Conservation (phyloP, 2,113 vertebrate genomes). For the Maccullochella peelii region DNA sequence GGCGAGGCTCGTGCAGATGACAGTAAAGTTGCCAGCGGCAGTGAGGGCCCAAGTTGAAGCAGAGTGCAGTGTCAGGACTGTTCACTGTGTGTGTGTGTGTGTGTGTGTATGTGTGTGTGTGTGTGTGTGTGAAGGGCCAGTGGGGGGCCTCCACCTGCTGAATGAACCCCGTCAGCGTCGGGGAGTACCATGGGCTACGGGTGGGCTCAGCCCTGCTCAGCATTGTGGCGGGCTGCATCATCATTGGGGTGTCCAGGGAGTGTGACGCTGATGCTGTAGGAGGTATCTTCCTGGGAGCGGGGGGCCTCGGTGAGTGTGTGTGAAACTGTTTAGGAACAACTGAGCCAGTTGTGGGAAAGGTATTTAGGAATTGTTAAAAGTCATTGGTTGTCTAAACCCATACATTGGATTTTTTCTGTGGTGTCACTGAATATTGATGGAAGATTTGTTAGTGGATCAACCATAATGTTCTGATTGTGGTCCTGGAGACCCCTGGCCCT, state of each 20-base stretch:
- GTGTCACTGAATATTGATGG: neutral
- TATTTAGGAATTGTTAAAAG: neutral
- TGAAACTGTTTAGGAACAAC: neutral
- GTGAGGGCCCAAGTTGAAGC: slow-evolving; percentile 27
- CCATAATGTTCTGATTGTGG: neutral
- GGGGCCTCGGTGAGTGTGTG: slow-evolving; percentile 86
- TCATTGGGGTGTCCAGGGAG: slow-evolving; percentile 88
- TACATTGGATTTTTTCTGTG: neutral
- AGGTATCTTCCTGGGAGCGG: slow-evolving; percentile 89
- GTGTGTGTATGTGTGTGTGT: slow-evolving; percentile 8
- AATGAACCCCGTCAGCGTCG: slow-evolving; percentile 85
- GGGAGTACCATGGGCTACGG: slow-evolving; percentile 88
- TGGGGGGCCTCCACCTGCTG: slow-evolving; percentile 74
- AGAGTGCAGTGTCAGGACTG: slow-evolving; percentile 14
- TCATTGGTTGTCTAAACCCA: neutral
- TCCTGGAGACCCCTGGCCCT: neutral
- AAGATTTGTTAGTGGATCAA: neutral
- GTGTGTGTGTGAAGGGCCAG: slow-evolving; percentile 39
- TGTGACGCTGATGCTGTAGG: slow-evolving; percentile 89
- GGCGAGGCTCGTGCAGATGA: slow-evolving; percentile 11
- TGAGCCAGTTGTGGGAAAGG: neutral
- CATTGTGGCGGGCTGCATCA: slow-evolving; percentile 90
- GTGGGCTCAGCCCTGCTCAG: slow-evolving; percentile 87
- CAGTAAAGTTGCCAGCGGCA: slow-evolving; percentile 23
- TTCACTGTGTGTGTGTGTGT: slow-evolving; percentile 5